These are phyloP conservation scores for Trichoplusia ni DNA, from an alignment of 1,140 invertebrate species.

Conservation along the genomic window DNA sequence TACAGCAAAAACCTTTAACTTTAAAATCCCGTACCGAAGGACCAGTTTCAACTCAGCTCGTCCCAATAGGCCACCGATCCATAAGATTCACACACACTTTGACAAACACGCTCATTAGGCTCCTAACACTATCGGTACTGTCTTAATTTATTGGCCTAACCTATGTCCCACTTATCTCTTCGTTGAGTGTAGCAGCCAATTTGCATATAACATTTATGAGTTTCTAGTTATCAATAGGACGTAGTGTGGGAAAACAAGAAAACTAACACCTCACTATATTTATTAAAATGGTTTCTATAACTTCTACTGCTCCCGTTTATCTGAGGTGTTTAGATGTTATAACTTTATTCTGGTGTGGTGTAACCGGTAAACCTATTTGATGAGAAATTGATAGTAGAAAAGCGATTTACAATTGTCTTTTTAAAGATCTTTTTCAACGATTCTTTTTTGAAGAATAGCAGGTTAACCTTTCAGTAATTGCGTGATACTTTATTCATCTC, in stretches of 20 bases:
- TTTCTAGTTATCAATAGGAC: neutral
- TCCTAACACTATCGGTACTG: neutral
- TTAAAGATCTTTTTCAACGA: too few species aligned
- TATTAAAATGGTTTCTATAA: neutral
- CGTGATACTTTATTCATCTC: too few species aligned
- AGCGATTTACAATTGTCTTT: too few species aligned
- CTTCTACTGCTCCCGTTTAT: too few species aligned
- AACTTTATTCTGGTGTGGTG: too few species aligned
- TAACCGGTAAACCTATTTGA: too few species aligned
- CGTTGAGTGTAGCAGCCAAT: constrained; percentile 9
- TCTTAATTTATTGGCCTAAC: constrained; percentile 20
- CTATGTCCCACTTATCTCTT: constrained; percentile 19
- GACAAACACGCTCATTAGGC: constrained; percentile 16
- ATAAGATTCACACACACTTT: constrained; percentile 6
- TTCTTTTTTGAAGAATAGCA: too few species aligned
- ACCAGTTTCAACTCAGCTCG: neutral
- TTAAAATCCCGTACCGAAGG: too few species aligned
- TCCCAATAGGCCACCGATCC: constrained; percentile 3
- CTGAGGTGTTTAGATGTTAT: too few species aligned
- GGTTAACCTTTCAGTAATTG: too few species aligned
- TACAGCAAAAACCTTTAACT: too few species aligned
- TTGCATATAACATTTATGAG: constrained; percentile 22
- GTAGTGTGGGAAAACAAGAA: constrained; percentile 20
- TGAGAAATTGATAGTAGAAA: too few species aligned
- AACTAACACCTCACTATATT: constrained; percentile 10